These are phyloP conservation scores for Atethmia centrago DNA, from an alignment of 2,888 invertebrate species.

Conservation along the genomic window DNA sequence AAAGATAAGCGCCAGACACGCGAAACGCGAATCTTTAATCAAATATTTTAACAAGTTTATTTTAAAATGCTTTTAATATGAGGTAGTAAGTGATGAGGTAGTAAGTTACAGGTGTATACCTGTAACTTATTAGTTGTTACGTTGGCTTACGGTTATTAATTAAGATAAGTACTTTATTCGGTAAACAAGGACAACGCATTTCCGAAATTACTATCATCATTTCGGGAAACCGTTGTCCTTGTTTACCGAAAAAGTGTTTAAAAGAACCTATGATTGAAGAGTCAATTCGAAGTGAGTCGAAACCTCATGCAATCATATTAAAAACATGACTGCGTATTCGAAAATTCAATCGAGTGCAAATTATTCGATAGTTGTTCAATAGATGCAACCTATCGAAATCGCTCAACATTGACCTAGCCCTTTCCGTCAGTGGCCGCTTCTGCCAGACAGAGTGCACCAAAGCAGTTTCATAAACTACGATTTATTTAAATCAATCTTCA, in stretches of 20 bases:
- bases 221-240: too few relatives aligned
- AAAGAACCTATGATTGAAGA: too few relatives aligned
- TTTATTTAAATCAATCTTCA: slow-evolving; percentile 13
- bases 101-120: not conserved
- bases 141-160: not conserved
- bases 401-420: not conserved
- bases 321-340: not conserved
- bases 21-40: not conserved
- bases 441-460: slow-evolving; percentile 9
- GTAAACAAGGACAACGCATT: not conserved
- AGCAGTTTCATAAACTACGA: not conserved
- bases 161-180: not conserved
- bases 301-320: not conserved
- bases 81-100: too few relatives aligned
- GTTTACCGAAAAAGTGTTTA: too few relatives aligned
- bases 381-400: slow-evolving; percentile 5
- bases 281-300: not conserved
- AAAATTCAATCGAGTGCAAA: not conserved
- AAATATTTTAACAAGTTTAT: not conserved
- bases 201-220: not conserved
- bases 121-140: not conserved
- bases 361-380: slow-evolving; percentile 34
- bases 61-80: too few relatives aligned
- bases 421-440: slow-evolving; percentile 6
- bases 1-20: not conserved